These are phyloP conservation scores for Horisme vitalbata DNA, from an alignment of 2,888 invertebrate species.

Conservation along the genomic window DNA sequence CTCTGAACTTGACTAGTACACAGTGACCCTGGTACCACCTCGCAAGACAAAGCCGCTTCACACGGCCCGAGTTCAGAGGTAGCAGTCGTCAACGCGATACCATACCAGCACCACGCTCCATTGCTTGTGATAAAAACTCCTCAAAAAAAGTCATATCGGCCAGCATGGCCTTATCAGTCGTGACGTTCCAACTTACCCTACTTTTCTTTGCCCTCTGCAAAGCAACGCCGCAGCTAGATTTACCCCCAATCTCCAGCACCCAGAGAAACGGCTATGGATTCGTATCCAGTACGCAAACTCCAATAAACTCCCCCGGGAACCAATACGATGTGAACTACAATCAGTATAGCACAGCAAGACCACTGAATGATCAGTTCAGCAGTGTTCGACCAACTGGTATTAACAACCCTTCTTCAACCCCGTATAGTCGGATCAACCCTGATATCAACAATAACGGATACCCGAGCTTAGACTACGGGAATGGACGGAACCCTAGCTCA, in stretches of 20 bases:
- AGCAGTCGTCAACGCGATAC: slow-evolving; percentile 68
- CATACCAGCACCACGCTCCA: slow-evolving; percentile 67
- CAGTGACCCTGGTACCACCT: slow-evolving; percentile 36
- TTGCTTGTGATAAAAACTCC: slow-evolving; percentile 23
- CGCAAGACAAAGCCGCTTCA: slow-evolving; percentile 62
- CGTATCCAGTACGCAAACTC: slow-evolving; percentile 60
- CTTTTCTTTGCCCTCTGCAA: slow-evolving; percentile 42
- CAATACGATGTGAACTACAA: slow-evolving; percentile 63
- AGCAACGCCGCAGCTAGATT: slow-evolving; percentile 76
- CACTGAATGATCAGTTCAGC: slow-evolving; percentile 57
- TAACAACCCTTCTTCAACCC: slow-evolving; percentile 66
- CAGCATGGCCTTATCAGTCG: slow-evolving; percentile 57
- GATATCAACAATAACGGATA: slow-evolving; percentile 76
- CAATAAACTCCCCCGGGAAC: slow-evolving; percentile 69
- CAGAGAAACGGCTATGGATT: slow-evolving; percentile 60
- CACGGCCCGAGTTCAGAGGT: slow-evolving; percentile 68
- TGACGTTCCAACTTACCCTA: slow-evolving; percentile 51
- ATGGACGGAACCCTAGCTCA: slow-evolving; percentile 58
- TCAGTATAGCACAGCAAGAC: slow-evolving; percentile 62
- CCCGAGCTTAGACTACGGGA: slow-evolving; percentile 61
- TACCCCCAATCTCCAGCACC: slow-evolving; percentile 77
- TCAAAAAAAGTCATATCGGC: slow-evolving; percentile 26
- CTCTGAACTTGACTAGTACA: slow-evolving; percentile 33
- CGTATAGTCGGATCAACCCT: slow-evolving; percentile 64
- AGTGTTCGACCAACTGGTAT: slow-evolving; percentile 49